phyloP scores from a whole-genome alignment of 2,797 vertebrate genomes.

The Synaphobranchus kaupii region DNA sequence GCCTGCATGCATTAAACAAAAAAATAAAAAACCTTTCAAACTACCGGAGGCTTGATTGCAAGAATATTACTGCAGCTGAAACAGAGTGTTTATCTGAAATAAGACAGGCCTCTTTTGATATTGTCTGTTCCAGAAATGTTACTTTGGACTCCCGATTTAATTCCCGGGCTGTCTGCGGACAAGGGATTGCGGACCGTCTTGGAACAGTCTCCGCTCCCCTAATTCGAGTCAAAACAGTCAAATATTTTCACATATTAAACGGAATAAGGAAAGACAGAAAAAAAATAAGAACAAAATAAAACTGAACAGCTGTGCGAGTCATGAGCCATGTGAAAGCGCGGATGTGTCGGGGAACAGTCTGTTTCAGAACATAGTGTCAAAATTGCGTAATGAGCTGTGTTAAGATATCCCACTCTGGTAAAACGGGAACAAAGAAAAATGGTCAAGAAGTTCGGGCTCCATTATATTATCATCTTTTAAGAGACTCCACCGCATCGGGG shows the following conservation, averaged over 20 bases:
- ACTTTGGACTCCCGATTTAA: background rate
- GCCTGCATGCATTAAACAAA: background rate
- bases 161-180: background rate
- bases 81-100: background rate
- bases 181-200: background rate
- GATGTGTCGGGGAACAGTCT: background rate
- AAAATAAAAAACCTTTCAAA: background rate
- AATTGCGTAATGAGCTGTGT: background rate
- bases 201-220: background rate
- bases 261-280: background rate
- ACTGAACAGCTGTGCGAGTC: background rate
- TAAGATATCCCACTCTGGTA: background rate
- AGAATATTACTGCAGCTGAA: background rate
- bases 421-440: background rate
- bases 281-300: background rate
- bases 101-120: background rate
- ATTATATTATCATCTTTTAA: background rate
- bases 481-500: background rate
- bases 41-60: background rate
- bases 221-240: background rate
- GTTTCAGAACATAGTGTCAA: background rate
- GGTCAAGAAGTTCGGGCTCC: background rate
- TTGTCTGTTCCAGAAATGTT: background rate
- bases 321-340: background rate
- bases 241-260: background rate